phyloP scores from a whole-genome alignment of 2,888 invertebrate genomes.

The Apeira syringaria region DNA sequence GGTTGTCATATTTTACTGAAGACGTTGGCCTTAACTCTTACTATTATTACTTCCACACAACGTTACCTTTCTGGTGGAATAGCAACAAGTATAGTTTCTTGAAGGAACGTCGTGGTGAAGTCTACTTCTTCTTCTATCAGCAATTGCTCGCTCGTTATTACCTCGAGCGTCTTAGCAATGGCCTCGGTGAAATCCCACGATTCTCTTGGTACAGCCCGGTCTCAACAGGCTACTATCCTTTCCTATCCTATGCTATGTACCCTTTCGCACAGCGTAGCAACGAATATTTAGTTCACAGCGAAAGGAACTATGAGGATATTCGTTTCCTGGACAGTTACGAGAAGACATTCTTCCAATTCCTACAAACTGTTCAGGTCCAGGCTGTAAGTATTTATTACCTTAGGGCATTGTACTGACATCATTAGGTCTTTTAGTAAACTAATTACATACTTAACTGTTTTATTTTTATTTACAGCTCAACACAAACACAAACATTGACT shows the following conservation, averaged over 20 bases:
- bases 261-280: constrained; percentile 84
- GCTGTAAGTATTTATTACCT: too few species aligned
- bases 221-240: constrained; percentile 57
- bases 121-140: constrained; percentile 86
- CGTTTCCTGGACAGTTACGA: constrained; percentile 85
- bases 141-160: constrained; percentile 88
- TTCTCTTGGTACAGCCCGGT: constrained; percentile 86
- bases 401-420: too few species aligned
- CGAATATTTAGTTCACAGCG: constrained; percentile 82
- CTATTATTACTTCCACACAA: constrained; percentile 86
- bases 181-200: constrained; percentile 83
- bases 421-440: too few species aligned
- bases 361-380: constrained; percentile 82
- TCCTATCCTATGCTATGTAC: constrained; percentile 44
- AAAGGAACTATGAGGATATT: constrained; percentile 72
- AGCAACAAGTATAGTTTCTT: constrained; percentile 67
- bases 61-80: constrained; percentile 86
- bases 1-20: constrained; percentile 87
- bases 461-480: constrained; percentile 49
- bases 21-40: constrained; percentile 87
- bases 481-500: constrained; percentile 56
- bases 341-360: constrained; percentile 74
- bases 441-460: too few species aligned
- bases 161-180: constrained; percentile 87
- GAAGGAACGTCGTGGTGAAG: constrained; percentile 85